Evolutionary conservation across 37 sponge, comb jelly and placozoan species (phyloP).

Genomic region (Ephydatia muelleri): DNA sequence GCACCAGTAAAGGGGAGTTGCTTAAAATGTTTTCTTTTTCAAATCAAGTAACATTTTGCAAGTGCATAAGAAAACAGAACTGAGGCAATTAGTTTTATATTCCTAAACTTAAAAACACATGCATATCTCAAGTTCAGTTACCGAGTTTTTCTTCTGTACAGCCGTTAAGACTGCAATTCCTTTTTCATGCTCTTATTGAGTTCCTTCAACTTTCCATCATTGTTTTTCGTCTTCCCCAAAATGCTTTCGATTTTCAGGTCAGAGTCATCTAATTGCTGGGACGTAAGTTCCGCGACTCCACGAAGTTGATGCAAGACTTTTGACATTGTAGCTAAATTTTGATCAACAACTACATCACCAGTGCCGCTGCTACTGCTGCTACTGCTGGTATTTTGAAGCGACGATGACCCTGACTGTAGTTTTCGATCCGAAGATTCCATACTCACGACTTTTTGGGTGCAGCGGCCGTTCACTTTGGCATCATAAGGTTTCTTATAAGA

Average conservation of each 20-base stretch:
- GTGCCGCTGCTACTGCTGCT: constrained; percentile 33
- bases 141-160: background rate
- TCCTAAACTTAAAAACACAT: background rate
- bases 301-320: constrained; percentile 25
- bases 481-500: constrained; percentile 27
- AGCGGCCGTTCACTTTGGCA: constrained; percentile 27
- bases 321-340: constrained; percentile 51
- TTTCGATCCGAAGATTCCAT: background rate
- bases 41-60: no score
- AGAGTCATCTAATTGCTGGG: constrained; percentile 65
- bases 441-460: background rate
- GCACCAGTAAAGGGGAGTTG: no score
- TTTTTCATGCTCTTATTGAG: constrained; percentile 35
- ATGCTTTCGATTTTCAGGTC: constrained; percentile 31
- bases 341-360: constrained; percentile 51
- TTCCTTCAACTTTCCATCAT: constrained; percentile 22
- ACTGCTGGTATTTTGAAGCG: background rate
- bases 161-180: constrained; percentile 23
- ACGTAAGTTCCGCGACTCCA: constrained; percentile 46
- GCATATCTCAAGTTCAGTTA: background rate
- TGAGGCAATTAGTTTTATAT: no score
- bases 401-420: background rate
- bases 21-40: no score
- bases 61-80: no score
- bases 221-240: constrained; percentile 24